Base-by-base conservation (phyloP, 2,888 invertebrate genomes). In the Lottia gigantea region DNA sequence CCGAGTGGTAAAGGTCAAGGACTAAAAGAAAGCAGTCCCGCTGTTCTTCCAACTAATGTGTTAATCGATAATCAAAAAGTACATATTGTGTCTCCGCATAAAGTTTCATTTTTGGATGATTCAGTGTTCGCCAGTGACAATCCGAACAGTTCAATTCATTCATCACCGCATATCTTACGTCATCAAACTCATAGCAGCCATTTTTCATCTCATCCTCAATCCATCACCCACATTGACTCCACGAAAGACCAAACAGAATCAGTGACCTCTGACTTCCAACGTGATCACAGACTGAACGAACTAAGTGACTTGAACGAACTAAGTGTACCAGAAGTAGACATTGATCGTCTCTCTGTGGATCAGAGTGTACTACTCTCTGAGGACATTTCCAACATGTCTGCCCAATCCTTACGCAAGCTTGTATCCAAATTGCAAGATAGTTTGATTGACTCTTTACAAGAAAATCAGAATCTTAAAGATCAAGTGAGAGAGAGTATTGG, bases 371-470 rank as follows among this genome's bases (percentile, higher is more conserved):
- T 70, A 46, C 65, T 67, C 2, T 19, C 67, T 1, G 70, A 64
- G 15, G 66, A 74, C 11, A 65, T 76, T 40, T 70, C 71, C 14
- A 76, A 72, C 19, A 77, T 79, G 80, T 76, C 77, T 3, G 70
- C 78, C 0, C 67, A 73, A 0, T 77, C 77, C 67, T 64, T 79
- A 70, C 72, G 77, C 7, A 75, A 75, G 26, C 73, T 79, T 40
- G 77, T 79, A 23, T 62, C 74, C 7, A 78, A 80, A 70, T 70
- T 80, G 16, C 79, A 79, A 68, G 69, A 76, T 7, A 77, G 76
- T 61, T 71, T 80, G 25, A 66, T 76, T 11, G 72, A 66, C 16
- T 71, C 75, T 11, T 72, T 72, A 46, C 73, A 74, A 49, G 76
- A 77, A 46, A 80, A 79, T 62, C 40, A 69, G 14, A 66, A 69